Evolutionary conservation across 2,888 invertebrate genomes (phyloP), one percentile per base, ranked within the genome.

Genomic region (Chloroclystis v-ata): DNA sequence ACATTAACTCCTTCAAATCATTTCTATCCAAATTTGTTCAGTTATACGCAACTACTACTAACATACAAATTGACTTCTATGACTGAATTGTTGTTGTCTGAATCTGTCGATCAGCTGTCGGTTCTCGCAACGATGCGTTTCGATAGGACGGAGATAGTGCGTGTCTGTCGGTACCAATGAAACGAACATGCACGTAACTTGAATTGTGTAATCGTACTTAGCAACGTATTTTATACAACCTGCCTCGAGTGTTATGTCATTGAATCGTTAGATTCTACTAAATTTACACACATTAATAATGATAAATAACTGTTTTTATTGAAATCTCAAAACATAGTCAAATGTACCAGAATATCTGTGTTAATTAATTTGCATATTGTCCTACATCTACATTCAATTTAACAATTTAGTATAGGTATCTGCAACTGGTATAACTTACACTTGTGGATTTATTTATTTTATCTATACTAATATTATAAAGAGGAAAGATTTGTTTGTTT

Each of bases 101-200:
- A 57, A 63, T 59, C 61, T 65, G 68, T 69, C 75, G 67, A 75
- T 80, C 79, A 76, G 69, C 69, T 75, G 79, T 79, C 77, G 49
- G 63, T 68, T 74, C 68, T 68, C 71, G 77, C 74, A 72, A 72
- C 75, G 75, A 75, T 78, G 75, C 71, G 74, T 79, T 76, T 73
- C 69, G 77, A 77, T 77, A 74, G 72, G 76, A 75, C 75, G 68
- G 72, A 78, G 82, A 83, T 82, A 78, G 79, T 78, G 80, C 79
- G 78, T 81, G 73, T 69, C 68, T 62, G 68, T 70, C 68, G 65
- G 68, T 72, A 67, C 66, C 57, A 63, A 65, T 60, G 51, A 60
- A 64, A 63, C 57, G 53, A 58, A 63, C 58, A 53, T 60, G 75
- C 73, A 75, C 73, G 75, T 78, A 80, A 81, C 73, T 57, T 54